A percentile compares a stretch with the other conserved stretches of the same genome.
phyloP scores from a whole-genome alignment of 2,797 vertebrate genomes.

The Mus minutoides region DNA sequence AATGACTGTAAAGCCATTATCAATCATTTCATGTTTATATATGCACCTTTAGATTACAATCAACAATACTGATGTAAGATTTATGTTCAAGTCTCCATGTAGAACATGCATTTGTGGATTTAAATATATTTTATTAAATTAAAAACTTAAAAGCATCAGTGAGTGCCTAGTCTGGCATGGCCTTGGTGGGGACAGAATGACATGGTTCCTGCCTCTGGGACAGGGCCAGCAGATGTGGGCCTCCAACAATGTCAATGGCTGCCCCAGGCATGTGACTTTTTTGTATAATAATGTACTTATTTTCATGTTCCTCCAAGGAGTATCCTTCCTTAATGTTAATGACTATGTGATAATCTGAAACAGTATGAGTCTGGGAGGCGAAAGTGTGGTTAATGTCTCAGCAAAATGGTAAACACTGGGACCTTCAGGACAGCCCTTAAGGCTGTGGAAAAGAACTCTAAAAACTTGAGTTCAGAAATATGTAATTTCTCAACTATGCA shows the following conservation, averaged over 20 bases:
- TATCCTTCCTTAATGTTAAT: neutral
- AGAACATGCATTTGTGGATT: neutral
- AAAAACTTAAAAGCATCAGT: neutral
- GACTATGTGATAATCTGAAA: neutral
- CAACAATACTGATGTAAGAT: neutral
- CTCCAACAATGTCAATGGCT: neutral
- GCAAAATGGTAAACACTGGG: neutral
- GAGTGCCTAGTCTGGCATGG: neutral
- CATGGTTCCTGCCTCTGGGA: neutral
- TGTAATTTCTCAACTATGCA: neutral
- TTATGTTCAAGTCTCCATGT: neutral
- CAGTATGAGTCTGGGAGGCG: neutral
- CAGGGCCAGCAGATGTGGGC: neutral
- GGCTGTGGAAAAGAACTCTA: neutral
- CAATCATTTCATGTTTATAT: neutral
- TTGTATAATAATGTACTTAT: neutral
- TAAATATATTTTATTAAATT: constrained; percentile 28
- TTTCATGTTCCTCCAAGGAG: neutral
- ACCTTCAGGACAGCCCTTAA: neutral
- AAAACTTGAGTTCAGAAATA: neutral
- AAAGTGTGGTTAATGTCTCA: neutral
- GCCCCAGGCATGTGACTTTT: neutral
- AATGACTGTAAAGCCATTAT: neutral
- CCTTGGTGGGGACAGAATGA: neutral
- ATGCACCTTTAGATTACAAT: neutral